phyloP scores from a whole-genome alignment of 2,888 invertebrate species.

The Spisula subtruncata region DNA sequence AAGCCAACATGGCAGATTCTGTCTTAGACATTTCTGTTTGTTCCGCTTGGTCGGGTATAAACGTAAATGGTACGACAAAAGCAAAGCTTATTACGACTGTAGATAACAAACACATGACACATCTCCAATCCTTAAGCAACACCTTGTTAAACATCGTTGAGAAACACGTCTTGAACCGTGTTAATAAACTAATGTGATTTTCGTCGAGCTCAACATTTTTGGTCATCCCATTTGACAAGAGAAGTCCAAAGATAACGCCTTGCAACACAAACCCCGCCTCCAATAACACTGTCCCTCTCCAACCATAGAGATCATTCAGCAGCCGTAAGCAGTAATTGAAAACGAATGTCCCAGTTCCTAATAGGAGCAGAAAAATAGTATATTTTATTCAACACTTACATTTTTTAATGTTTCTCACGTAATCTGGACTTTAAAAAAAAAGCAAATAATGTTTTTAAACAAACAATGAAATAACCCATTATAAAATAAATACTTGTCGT shows the following conservation, averaged over 20 bases:
- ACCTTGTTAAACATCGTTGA: not conserved
- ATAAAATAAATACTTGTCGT: too few relatives aligned
- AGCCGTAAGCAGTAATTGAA: conserved; percentile 91
- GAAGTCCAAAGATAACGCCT: conserved; percentile 96
- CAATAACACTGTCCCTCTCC: conserved; percentile 95
- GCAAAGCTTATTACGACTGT: not conserved
- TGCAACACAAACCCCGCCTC: conserved; percentile 94
- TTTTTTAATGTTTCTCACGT: too few relatives aligned
- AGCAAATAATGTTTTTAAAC: too few relatives aligned
- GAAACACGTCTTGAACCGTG: not conserved
- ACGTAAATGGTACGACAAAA: not conserved
- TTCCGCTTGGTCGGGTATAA: not conserved
- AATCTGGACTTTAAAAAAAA: too few relatives aligned
- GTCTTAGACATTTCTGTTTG: not conserved
- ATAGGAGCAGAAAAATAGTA: too few relatives aligned
- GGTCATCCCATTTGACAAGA: conserved; percentile 91
- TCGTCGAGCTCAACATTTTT: not conserved
- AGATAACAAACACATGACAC: not conserved
- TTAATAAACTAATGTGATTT: not conserved
- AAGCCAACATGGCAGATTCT: not conserved
- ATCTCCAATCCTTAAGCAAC: not conserved
- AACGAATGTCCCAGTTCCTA: conserved; percentile 93
- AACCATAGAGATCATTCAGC: conserved; percentile 92
- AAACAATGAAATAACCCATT: too few relatives aligned
- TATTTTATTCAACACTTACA: too few relatives aligned